phyloP scores from a whole-genome alignment of 1,140 invertebrate genomes.

The Mesaphorura yosii region DNA sequence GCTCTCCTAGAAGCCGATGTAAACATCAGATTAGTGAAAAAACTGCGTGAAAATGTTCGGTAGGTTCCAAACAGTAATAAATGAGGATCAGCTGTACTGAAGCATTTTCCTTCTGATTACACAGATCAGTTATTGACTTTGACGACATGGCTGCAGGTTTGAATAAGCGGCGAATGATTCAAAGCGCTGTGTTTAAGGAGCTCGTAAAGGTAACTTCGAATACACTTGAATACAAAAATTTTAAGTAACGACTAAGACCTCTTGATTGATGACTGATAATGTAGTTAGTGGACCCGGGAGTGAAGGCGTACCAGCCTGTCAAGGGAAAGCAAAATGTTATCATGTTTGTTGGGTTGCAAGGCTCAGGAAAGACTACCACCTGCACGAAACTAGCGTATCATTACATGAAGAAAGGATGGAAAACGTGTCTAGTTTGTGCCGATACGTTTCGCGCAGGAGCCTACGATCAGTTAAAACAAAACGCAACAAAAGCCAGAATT shows the following conservation, averaged over 20 bases:
- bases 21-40: conserved; percentile 92
- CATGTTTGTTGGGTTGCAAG: conserved; percentile 99
- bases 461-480: conserved; percentile 99
- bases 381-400: conserved; percentile 97
- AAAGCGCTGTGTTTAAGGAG: conserved; percentile 97
- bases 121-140: conserved; percentile 84
- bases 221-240: too few species aligned
- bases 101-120: conserved; percentile 3
- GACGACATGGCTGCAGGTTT: conserved; percentile 99
- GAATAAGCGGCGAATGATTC: conserved; percentile 97
- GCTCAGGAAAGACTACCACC: conserved; percentile 98
- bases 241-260: too few species aligned
- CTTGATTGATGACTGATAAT: too few species aligned
- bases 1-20: conserved; percentile 98
- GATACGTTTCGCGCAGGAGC: conserved; percentile 99
- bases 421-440: conserved; percentile 95
- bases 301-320: conserved; percentile 89
- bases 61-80: conserved; percentile 10
- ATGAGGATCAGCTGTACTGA: too few species aligned
- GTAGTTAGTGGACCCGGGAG: conserved; percentile 92
- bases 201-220: conserved; percentile 91
- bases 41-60: conserved; percentile 95
- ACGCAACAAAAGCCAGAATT: conserved; percentile 98
- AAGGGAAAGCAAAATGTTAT: conserved; percentile 94
- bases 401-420: conserved; percentile 98